Evolutionary conservation across 1,140 invertebrate species (phyloP), one percentile per base, ranked within the genome.

Genomic region (Zaprionus lachaisei): DNA sequence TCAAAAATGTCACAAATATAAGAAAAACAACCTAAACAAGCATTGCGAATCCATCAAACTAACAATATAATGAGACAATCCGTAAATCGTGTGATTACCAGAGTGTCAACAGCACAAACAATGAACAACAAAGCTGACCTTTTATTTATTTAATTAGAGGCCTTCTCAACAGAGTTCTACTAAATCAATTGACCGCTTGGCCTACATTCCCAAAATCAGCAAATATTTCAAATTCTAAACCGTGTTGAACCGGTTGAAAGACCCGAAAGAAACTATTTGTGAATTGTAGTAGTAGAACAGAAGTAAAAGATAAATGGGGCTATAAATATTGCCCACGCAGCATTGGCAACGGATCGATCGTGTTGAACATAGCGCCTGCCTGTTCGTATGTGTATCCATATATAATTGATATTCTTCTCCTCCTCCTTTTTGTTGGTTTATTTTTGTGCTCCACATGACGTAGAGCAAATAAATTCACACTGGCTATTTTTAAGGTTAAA

Each of bases 271-370:
- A 57, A 47, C 26, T 54, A 47, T 69, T 69, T 62, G 57, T 62
- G 20, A 7, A 55, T 37, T 28, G 55, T 38, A 31, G n/a, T 26
- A 54, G 26, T 34, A 58, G 12, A 34, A 17, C 41, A 64, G 20
- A 57, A 34, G 31, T 34, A 34, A 72, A 65, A 22, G 41, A 54
- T n/a, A 70, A 69, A 62, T 62, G 44, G 24, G 51, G 15, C 49
- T 38, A 70, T 57, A 74, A 70, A 73, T 68, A 55, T 38, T 9
- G 58, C 66, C 57, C 57, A 70, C 66, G 51, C 58, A 24, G 66
- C 58, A 24, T 4, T 24, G 37, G n/a, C 62, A 31, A 26, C 26
- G 28, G 14, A 51, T 51, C 15, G 31, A 65, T 66, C 22, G 20
- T 55, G 17, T 60, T 20, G 2, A 24, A 44, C 24, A 26, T 24